Base-by-base conservation (phyloP, 2,888 invertebrate species). In the Agonum fuliginosum region DNA sequence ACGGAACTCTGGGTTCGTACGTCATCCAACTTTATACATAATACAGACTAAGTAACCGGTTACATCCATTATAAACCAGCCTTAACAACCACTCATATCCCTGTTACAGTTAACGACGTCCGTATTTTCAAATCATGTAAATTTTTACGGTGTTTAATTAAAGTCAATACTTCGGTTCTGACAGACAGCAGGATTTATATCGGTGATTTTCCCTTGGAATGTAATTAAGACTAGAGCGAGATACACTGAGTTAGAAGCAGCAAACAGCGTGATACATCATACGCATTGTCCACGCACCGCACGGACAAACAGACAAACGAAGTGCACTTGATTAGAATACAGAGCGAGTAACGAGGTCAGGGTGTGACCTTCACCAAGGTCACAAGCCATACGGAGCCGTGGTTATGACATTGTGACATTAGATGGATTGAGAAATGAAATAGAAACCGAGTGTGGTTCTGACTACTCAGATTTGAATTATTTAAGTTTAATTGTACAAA, bases 241-340 rank as follows among this genome's bases (percentile, higher is more conserved):
- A n/a, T 17, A 48, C 17, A 14, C 20, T 12, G 24, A 27, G 58
- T 27, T 30, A 20, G 65, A 37, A 34, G 54, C 24, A n/a, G 20
- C 37, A 65, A 58, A 34, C 30, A 34, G 65, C 17, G 14, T 14
- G 17, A 65, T 65, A 65, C 17, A 65, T 65, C 65, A 65, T 65
- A 34, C 34, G 17, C 37, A 34, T 34, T 37, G 65, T 65, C 30
- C 34, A 19, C 17, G 4, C 8, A 5, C 34, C 34, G 34, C 34
- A 34, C 5, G 5, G 34, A 34, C 5, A 34, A 5, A 6, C n/a
- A 8, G 19, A 6, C 14, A 5, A 48, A 46, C n/a, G 14, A 58
- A 20, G 24, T 24, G 27, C 24, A 58, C 65, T 65, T 34, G 65
- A 65, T 34, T 37, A 65, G 65, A 65, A 65, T 65, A 65, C 65